A percentile compares a stretch with the other conserved stretches of the same genome.
These are phyloP conservation scores for Lycia hirtaria DNA, from an alignment of 2,888 invertebrate species.

Conservation along the genomic window DNA sequence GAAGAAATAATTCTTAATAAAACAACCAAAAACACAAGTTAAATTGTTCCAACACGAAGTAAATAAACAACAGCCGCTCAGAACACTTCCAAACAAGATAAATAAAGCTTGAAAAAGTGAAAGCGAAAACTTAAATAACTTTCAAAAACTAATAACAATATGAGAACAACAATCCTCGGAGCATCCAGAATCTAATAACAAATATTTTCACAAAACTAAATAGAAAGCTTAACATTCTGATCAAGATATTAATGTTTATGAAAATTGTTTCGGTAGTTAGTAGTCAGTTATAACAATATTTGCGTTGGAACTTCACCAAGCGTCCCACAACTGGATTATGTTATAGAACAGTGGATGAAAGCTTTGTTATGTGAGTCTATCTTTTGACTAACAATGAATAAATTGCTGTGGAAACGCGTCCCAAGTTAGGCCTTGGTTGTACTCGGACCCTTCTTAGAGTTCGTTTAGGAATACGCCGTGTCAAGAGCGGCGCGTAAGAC, in stretches of 20 bases:
- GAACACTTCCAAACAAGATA: neutral
- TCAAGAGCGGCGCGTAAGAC: too few species aligned
- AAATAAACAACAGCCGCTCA: conserved; percentile 8
- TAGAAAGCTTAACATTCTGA: conserved; percentile 31
- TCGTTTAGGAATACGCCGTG: too few species aligned
- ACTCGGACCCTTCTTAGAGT: too few species aligned
- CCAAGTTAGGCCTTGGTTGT: too few species aligned
- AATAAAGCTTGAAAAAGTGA: conserved; percentile 10
- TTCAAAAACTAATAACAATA: conserved; percentile 20
- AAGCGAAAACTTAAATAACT: conserved; percentile 16
- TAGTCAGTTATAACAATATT: conserved; percentile 34
- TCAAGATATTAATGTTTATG: conserved; percentile 39
- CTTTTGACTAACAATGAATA: neutral
- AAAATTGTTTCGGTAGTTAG: conserved; percentile 38
- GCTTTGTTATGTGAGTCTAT: neutral
- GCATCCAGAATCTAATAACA: conserved; percentile 25
- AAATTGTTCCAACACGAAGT: neutral
- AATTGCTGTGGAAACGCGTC: neutral
- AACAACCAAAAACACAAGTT: neutral
- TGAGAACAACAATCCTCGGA: conserved; percentile 4
- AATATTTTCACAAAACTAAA: conserved; percentile 25
- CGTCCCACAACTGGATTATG: conserved; percentile 22
- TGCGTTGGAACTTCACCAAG: conserved; percentile 25
- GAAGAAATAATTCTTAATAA: neutral
- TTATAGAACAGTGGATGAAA: neutral